phyloP scores from a whole-genome alignment of 2,113 vertebrate genomes.

The Chionodraco myersi region DNA sequence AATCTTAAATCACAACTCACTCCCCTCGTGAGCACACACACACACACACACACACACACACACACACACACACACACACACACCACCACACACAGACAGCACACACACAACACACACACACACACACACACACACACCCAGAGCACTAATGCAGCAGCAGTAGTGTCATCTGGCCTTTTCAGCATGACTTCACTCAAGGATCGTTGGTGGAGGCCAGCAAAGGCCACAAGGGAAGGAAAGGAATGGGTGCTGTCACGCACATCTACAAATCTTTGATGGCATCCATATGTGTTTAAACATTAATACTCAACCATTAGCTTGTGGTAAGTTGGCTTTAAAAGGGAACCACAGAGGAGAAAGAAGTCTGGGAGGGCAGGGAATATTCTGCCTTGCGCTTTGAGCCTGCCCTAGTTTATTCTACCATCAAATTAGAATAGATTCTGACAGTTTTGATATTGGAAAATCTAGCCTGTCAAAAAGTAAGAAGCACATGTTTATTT shows the following conservation, averaged over 20 bases:
- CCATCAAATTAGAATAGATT: constrained; percentile 55
- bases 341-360: constrained; percentile 48
- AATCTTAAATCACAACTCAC: constrained; percentile 14
- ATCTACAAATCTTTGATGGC: constrained; percentile 72
- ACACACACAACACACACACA: too few relatives aligned
- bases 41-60: not conserved
- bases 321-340: constrained; percentile 76
- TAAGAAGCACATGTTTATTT: constrained; percentile 7
- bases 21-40: constrained; percentile 27
- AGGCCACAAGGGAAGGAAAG: constrained; percentile 54
- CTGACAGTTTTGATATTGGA: constrained; percentile 36
- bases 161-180: constrained; percentile 67
- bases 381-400: constrained; percentile 49
- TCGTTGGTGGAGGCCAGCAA: constrained; percentile 58
- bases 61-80: too few relatives aligned
- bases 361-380: constrained; percentile 48
- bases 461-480: constrained; percentile 14
- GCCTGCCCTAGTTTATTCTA: constrained; percentile 55
- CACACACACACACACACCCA: not conserved
- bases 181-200: constrained; percentile 68
- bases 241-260: constrained; percentile 63
- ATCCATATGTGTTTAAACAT: constrained; percentile 77
- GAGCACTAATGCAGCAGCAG: constrained; percentile 44
- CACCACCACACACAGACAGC: too few relatives aligned
- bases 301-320: constrained; percentile 75